Base-by-base conservation (phyloP, 2,797 vertebrate genomes). In the Epinephelus coioides region DNA sequence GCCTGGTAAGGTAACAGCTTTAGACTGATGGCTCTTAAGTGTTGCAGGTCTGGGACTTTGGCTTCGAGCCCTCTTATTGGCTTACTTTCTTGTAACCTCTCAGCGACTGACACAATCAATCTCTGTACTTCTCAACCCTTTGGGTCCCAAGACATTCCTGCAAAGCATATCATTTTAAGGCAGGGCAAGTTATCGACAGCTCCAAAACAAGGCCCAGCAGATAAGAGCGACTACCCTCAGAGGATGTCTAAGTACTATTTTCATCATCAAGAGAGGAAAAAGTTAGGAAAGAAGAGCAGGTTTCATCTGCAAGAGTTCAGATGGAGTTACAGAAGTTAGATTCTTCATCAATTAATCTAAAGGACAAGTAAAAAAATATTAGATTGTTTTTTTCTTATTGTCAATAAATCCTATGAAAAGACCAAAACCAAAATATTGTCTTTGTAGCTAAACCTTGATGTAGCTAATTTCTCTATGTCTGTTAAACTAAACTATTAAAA, bases 11-110 rank as follows among this genome's bases (percentile, higher is more conserved):
- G 53, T 49, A 78, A 64, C 82, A 1, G 65, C 78, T 81, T 74
- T 5, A 40, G 65, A 85, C 79, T 50, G 73, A 83, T 51, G 62
- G 50, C 49, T 88, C 56, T 57, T 69, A 64, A 82, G 76, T n/a
- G 84, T 60, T 63, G 60, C 84, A 55, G 73, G 73, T 75, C 78
- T 70, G 56, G 69, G 71, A 38, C 76, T 82, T 62, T 82, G 82
- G 71, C 84, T 82, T 67, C 0, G 13, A 46, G 79, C 78, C 57
- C 18, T 85, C 63, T 81, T 75, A 83, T 83, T 78, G 55, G 27
- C 81, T 82, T 27, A 40, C 69, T 85, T 87, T 83, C 69, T 82
- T 79, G 88, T 70, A 85, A 83, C 72, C 70, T 87, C 78, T 79
- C 76, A 18, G 69, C 83, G 69, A 17, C 75, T 76, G 83, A 83